Percentiles rank a stretch among this genome's conserved stretches.
Evolutionary conservation across 2,797 vertebrate genomes (phyloP).

Genomic region (Enteromius thamalakanensis): DNA sequence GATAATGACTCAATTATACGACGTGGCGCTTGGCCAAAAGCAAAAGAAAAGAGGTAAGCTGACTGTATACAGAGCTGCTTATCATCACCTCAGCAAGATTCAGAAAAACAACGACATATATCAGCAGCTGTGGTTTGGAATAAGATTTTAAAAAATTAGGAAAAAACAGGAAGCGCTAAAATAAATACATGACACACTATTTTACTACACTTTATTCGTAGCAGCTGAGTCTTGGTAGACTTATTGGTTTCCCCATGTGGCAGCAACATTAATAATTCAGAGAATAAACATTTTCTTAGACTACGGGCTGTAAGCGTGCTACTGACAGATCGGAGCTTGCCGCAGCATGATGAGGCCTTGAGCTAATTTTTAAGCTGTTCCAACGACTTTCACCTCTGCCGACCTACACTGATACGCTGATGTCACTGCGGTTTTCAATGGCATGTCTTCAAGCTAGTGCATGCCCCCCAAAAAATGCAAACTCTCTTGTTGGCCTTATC

Average conservation of each 20-base stretch:
- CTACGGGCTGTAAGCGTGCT: slow-evolving; percentile 17
- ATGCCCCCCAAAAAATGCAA: slow-evolving; percentile 15
- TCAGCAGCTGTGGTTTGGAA: slow-evolving; percentile 13
- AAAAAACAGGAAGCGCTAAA: not conserved
- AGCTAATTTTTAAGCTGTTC: slow-evolving; percentile 37
- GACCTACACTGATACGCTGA: slow-evolving; percentile 20
- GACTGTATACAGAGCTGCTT: slow-evolving; percentile 31
- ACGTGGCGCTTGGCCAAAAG: slow-evolving; percentile 45
- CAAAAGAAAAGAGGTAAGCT: slow-evolving; percentile 42
- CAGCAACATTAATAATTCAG: slow-evolving; percentile 36
- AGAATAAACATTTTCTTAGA: slow-evolving; percentile 38
- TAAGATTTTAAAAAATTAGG: slow-evolving; percentile 4
- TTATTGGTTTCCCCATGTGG: slow-evolving; percentile 14
- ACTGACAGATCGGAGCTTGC: slow-evolving; percentile 38
- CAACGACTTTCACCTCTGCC: slow-evolving; percentile 30
- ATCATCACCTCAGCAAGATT: slow-evolving; percentile 44
- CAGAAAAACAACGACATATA: slow-evolving; percentile 36
- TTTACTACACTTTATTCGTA: not conserved
- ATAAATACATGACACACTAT: slow-evolving; percentile 23
- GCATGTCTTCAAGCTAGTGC: slow-evolving; percentile 29
- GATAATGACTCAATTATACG: slow-evolving; percentile 59
- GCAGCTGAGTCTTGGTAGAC: too few relatives aligned
- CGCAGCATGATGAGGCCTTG: slow-evolving; percentile 39
- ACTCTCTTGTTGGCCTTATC: slow-evolving; percentile 28
- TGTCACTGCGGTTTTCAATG: slow-evolving; percentile 21